Conservation (phyloP, 1,140 invertebrate species). For the Pentalonia nigronervosa region DNA sequence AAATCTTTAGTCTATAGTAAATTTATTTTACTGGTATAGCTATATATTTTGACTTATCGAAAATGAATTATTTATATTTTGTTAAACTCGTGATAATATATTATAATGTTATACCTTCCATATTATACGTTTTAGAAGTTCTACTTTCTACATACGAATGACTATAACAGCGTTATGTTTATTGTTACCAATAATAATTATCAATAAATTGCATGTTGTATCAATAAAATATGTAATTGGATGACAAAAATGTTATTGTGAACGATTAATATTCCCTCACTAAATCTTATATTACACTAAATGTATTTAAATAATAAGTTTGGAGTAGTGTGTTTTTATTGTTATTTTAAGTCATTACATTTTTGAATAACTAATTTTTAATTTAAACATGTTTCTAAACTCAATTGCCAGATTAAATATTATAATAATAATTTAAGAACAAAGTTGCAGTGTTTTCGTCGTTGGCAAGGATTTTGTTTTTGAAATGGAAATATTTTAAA, state of each 20-base stretch:
- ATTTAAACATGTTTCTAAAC: neutral
- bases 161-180: neutral
- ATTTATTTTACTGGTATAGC: neutral
- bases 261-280: neutral
- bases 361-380: neutral
- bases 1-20: neutral
- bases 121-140: neutral
- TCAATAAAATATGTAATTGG: neutral
- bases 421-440: slow-evolving; percentile 3
- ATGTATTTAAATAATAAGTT: neutral
- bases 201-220: neutral
- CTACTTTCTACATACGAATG: neutral
- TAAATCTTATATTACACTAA: neutral
- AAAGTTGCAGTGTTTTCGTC: neutral
- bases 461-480: neutral
- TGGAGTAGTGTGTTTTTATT: neutral
- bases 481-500: neutral
- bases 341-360: neutral
- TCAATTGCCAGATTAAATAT: neutral
- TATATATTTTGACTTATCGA: neutral
- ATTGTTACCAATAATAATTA: neutral
- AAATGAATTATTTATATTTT: neutral
- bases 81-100: neutral
- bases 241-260: neutral
- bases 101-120: neutral